Evolutionary conservation across 2,888 invertebrate genomes (phyloP), one percentile per base, ranked within the genome.

Genomic region (Trichogramma evanescens): DNA sequence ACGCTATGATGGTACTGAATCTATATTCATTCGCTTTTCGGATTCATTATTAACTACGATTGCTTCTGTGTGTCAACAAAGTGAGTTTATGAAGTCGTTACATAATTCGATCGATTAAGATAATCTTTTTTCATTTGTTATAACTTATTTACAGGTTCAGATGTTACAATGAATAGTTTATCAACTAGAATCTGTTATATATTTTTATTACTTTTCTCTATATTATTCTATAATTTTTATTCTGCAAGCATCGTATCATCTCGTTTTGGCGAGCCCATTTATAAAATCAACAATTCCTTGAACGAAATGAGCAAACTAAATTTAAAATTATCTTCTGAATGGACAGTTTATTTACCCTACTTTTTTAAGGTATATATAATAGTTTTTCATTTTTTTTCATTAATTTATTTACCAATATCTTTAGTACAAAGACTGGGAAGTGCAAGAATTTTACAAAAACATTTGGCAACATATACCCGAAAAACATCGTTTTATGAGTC

Each of bases 151-250:
- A 10, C 40, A 75, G 75, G 75, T 44, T 69, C 73, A 7, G 64
- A 67, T 13, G 65, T 72, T 10, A 65, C 66, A 39, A 73, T 74
- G 8, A 65, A 63, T 4, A 67, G 56, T 43, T 40, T 68, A 5
- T 67, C 73, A 4, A 70, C 71, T 5, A 72, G 74, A 1, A 66
- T 75, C 1, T 71, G 69, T 8, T 66, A 74, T 4, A 59, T 74
- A 4, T 70, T 71, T 54, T 63, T 73, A 7, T 64, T 72, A 48
- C 39, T 74, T 6, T 74, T 72, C 58, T 69, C 72, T 49, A 66
- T 74, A 57, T 62, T 75, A 40, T 66, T 74, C 44, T 72, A 70
- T 42, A 74, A 74, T 65, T 75, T 73, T 60, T 75, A 75, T 46
- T 71, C 73, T 1, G 74, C 69, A 4, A 71, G 72, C 51, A 69